Percentiles rank a stretch among this genome's conserved stretches.
Conservation (phyloP, 2,113 vertebrate species). For the Pedetes capensis region DNA sequence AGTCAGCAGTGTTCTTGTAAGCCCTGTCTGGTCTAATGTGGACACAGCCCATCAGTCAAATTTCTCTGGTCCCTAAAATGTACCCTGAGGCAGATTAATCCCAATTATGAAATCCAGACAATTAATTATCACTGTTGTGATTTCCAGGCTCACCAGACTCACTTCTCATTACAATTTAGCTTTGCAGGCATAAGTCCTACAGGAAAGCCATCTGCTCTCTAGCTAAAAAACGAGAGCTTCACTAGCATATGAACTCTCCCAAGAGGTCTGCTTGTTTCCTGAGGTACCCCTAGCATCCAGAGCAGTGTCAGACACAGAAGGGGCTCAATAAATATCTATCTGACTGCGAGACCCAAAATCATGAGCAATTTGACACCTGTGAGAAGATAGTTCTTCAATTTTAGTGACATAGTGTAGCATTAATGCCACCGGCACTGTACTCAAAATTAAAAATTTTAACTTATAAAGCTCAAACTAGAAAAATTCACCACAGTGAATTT, state of each 20-base stretch:
- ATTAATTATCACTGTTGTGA: slow-evolving; percentile 6
- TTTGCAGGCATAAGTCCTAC: not conserved
- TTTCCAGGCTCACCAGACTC: not conserved
- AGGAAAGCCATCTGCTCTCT: not conserved
- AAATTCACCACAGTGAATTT: not conserved
- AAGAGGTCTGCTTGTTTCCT: not conserved
- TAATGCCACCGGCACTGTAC: not conserved
- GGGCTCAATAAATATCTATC: not conserved
- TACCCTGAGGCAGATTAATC: not conserved
- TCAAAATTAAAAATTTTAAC: not conserved
- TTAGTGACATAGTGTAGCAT: not conserved
- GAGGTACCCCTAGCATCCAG: not conserved
- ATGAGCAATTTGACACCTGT: not conserved
- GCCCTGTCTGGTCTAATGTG: not conserved
- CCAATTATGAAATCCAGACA: not conserved
- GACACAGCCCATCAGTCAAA: not conserved
- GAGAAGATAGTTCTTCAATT: not conserved
- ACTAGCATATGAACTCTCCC: not conserved
- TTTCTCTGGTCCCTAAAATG: not conserved
- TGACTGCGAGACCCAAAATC: not conserved
- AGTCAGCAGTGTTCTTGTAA: not conserved
- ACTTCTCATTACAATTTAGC: not conserved
- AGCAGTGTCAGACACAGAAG: not conserved
- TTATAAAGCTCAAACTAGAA: not conserved
- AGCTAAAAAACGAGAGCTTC: not conserved